These are phyloP conservation scores for Coregonus sp. DNA, from an alignment of 2,797 vertebrate species.

Conservation along the genomic window DNA sequence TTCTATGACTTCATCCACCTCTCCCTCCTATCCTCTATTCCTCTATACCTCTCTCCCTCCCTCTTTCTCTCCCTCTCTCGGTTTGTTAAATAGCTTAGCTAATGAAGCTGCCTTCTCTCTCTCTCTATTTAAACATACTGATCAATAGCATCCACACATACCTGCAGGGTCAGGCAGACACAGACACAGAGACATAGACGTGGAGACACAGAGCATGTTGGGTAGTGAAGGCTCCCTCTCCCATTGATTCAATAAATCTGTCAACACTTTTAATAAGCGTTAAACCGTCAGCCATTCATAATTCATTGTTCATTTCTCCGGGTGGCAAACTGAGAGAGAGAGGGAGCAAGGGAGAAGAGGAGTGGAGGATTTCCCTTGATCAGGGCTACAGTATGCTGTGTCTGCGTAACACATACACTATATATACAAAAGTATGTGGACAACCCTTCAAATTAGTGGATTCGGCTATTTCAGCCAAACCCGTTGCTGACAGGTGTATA, in stretches of 20 bases:
- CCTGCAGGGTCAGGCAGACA: conserved; percentile 52
- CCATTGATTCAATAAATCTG: conserved; percentile 47
- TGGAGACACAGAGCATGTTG: conserved; percentile 34
- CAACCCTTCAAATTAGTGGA: too few relatives aligned
- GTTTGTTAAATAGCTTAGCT: conserved; percentile 49
- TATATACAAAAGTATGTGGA: too few relatives aligned
- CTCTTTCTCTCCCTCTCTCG: conserved; percentile 11
- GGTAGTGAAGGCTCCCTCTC: conserved; percentile 34
- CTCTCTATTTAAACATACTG: conserved; percentile 37
- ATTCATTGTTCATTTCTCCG: conserved; percentile 21
- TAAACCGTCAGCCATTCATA: conserved; percentile 38
- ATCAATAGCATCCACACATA: conserved; percentile 59
- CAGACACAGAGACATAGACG: too few relatives aligned
- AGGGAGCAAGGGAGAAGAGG: not conserved
- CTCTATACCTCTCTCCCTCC: not conserved
- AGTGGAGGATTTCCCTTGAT: not conserved
- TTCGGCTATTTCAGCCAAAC: too few relatives aligned
- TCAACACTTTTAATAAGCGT: conserved; percentile 47
- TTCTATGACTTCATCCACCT: not conserved
- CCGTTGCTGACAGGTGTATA: too few relatives aligned
- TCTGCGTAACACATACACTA: not conserved
- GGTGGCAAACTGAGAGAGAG: too few relatives aligned
- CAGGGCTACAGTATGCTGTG: not conserved
- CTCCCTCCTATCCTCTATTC: too few relatives aligned
- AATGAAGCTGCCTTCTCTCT: conserved; percentile 52